Base-by-base conservation (phyloP, 2,797 vertebrate species). In the Sciurus carolinensis region DNA sequence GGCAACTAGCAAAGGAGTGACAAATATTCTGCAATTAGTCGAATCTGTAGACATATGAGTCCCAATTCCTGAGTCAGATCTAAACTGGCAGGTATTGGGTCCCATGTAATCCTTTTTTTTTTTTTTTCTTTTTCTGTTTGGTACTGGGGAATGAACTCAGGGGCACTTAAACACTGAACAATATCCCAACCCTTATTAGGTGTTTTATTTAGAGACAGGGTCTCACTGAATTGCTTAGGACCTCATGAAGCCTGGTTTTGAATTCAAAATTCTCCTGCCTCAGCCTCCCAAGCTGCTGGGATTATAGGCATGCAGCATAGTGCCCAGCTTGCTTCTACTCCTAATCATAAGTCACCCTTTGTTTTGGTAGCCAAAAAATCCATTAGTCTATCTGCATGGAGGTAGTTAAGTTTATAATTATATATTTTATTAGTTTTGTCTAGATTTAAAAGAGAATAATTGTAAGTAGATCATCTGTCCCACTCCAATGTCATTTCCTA, bases 351-450 rank as follows among this genome's bases (percentile, higher is more conserved):
- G 52, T 67, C 79, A 87, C 3, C 17, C 87, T 95, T 90, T 77
- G 13, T 87, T 95, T 92, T 90, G 76, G 81, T 76, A 94, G 90
- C 10, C 67, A 87, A 30, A n/a, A 67, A 94, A 94, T 84, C 47
- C 66, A 87, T 95, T 81, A 96, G 66, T 85, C 62, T 95, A 90
- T 67, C 28, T 73, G 59, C 87, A 87, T 72, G 76, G 81, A 96
- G n/a, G 87, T n/a, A 64, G 72, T 92, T 81, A 71, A 69, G 39
- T 84, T 93, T 91, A 91, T 76, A 96, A 95, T 89, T 93, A 64
- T 36, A 13, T 87, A 87, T 76, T 69, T 97, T 83, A 91, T 93
- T 95, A 87, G 69, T 84, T 95, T 83, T 83, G 62, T 90, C 62
- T 85, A 85, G 72, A 69, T 95, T 73, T 85, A 96, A 87, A 71